A percentile compares a stretch with the other conserved stretches of the same genome.
phyloP scores from a whole-genome alignment of 2,888 invertebrate genomes.

The Scotopteryx bipunctaria region DNA sequence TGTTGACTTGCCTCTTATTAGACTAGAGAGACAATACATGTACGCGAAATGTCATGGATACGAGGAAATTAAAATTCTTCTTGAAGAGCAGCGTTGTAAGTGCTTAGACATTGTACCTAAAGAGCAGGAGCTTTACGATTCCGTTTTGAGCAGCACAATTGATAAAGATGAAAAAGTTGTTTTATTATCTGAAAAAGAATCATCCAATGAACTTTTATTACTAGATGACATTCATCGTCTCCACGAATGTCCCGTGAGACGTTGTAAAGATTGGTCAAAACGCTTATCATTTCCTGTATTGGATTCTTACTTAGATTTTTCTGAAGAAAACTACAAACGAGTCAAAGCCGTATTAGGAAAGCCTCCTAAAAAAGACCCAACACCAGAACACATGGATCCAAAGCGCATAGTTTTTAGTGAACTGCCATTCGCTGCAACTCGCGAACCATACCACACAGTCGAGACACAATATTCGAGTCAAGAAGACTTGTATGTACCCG shows the following conservation, averaged over 20 bases:
- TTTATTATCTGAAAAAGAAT: slow-evolving; percentile 41
- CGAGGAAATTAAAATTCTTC: slow-evolving; percentile 60
- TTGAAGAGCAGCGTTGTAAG: slow-evolving; percentile 62
- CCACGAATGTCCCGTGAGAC: slow-evolving; percentile 52
- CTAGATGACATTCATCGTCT: slow-evolving; percentile 55
- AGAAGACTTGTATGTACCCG: slow-evolving; percentile 50
- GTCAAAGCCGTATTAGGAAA: slow-evolving; percentile 57
- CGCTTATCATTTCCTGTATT: slow-evolving; percentile 56
- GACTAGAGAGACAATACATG: slow-evolving; percentile 61
- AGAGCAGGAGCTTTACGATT: slow-evolving; percentile 13
- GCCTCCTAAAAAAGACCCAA: slow-evolving; percentile 24
- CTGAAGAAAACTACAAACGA: slow-evolving; percentile 62
- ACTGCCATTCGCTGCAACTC: slow-evolving; percentile 60
- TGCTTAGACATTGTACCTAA: slow-evolving; percentile 48
- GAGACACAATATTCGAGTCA: slow-evolving; percentile 71
- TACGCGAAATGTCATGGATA: slow-evolving; percentile 72
- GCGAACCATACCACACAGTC: slow-evolving; percentile 52
- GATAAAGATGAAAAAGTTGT: slow-evolving; percentile 22
- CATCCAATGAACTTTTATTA: slow-evolving; percentile 57
- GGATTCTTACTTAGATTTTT: slow-evolving; percentile 61
- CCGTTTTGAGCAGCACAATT: slow-evolving; percentile 6
- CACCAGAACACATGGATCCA: slow-evolving; percentile 48
- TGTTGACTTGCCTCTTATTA: slow-evolving; percentile 61
- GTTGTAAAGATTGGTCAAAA: slow-evolving; percentile 51
- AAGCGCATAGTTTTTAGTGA: slow-evolving; percentile 50